phyloP scores from a whole-genome alignment of 2,113 vertebrate genomes.

The Struthidea cinerea region DNA sequence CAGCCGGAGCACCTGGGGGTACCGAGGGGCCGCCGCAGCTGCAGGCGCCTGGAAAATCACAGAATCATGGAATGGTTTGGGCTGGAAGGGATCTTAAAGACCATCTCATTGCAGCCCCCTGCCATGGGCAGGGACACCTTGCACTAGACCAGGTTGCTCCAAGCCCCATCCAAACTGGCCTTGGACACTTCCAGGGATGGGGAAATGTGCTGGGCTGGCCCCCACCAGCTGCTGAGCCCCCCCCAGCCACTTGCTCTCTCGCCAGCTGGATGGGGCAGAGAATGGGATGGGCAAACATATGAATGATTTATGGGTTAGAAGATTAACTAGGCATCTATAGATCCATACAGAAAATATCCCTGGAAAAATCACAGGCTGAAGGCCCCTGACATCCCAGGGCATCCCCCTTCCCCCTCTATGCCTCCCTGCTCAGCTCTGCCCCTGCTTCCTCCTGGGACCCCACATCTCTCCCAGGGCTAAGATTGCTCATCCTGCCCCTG shows the following conservation, averaged over 20 bases:
- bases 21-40: neutral
- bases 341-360: neutral
- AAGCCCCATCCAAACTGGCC: neutral
- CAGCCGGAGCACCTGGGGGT: accelerated
- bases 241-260: neutral
- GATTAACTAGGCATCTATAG: neutral
- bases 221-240: neutral
- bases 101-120: neutral
- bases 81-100: neutral
- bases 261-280: neutral
- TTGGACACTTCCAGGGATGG: neutral
- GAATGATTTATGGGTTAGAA: neutral
- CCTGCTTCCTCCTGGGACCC: accelerated
- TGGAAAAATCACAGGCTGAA: neutral
- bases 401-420: neutral
- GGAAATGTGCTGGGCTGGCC: neutral
- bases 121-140: neutral
- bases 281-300: neutral
- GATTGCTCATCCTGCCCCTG: neutral
- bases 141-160: neutral
- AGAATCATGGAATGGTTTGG: neutral
- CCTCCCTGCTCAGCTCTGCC: neutral
- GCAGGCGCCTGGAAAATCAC: accelerated
- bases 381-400: accelerated
- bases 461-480: neutral